phyloP scores from a whole-genome alignment of 2,888 invertebrate species.

The Epinotia nisella region DNA sequence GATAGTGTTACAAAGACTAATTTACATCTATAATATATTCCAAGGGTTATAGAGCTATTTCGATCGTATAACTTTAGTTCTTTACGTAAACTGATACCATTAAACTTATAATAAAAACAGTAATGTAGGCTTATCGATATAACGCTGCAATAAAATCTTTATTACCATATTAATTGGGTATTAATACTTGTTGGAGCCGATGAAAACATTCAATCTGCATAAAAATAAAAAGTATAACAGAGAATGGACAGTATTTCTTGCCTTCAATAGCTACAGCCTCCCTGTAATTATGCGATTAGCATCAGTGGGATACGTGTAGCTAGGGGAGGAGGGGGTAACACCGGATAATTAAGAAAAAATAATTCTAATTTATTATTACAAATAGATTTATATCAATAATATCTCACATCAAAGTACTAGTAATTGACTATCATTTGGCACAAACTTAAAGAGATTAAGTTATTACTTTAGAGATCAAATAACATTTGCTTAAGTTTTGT shows the following conservation, averaged over 20 bases:
- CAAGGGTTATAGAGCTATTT: constrained; percentile 39
- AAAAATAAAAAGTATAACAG: constrained; percentile 18
- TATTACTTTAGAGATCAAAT: no score
- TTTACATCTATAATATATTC: constrained; percentile 54
- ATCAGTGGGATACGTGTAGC: constrained; percentile 1
- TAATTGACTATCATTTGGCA: no score
- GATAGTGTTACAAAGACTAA: constrained; percentile 49
- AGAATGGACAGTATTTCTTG: constrained; percentile 14
- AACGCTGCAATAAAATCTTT: constrained; percentile 45
- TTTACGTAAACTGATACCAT: constrained; percentile 39
- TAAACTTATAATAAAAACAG: constrained; percentile 41
- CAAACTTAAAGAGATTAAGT: no score
- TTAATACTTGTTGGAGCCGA: constrained; percentile 29
- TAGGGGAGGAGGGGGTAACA: no score
- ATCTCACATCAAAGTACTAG: no score
- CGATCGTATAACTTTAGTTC: constrained; percentile 38
- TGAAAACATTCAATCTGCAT: constrained; percentile 38
- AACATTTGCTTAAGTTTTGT: no score
- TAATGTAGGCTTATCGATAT: constrained; percentile 40
- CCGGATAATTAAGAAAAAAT: no score
- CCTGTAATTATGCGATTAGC: constrained; percentile 22
- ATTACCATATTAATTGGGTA: constrained; percentile 56
- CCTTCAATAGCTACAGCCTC: constrained; percentile 14
- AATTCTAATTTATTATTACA: no score
- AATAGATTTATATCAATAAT: no score